Percentiles rank a stretch among this genome's conserved stretches.
These are phyloP conservation scores for Apodemus sylvaticus DNA, from an alignment of 2,113 vertebrate species.

Conservation along the genomic window DNA sequence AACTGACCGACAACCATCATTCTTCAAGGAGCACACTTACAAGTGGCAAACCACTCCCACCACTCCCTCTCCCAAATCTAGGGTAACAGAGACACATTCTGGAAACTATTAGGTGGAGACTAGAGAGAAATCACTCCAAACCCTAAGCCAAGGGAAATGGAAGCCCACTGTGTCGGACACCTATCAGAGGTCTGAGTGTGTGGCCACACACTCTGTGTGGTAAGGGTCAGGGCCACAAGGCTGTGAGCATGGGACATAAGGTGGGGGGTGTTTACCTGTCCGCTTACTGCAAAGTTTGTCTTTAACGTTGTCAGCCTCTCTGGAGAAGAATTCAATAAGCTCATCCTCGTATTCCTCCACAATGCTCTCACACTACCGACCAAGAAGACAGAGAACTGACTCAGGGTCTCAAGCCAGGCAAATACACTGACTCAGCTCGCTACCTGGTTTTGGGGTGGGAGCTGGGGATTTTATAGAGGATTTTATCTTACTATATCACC, in stretches of 20 bases:
- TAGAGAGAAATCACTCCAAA: neutral
- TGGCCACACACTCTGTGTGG: neutral
- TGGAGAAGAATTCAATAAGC: slow-evolving; percentile 95
- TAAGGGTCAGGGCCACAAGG: too few species aligned
- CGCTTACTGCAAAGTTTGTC: slow-evolving; percentile 97
- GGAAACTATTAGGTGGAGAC: slow-evolving; percentile 35
- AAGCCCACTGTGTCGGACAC: slow-evolving; percentile 9
- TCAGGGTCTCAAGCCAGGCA: neutral
- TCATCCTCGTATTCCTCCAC: slow-evolving; percentile 97
- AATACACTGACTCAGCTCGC: neutral
- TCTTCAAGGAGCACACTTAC: slow-evolving; percentile 21
- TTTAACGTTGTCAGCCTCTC: slow-evolving; percentile 94
- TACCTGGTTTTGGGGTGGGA: neutral
- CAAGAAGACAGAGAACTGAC: slow-evolving; percentile 38
- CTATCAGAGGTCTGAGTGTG: neutral
- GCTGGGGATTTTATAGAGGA: neutral
- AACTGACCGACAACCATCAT: neutral
- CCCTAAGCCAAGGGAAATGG: neutral
- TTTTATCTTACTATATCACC: neutral
- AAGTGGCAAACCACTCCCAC: neutral
- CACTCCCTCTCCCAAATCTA: neutral
- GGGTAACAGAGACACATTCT: slow-evolving; percentile 52
- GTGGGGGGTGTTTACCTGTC: slow-evolving; percentile 87
- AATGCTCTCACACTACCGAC: slow-evolving; percentile 94
- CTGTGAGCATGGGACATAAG: neutral